These are phyloP conservation scores for Cyanistes caeruleus DNA, from an alignment of 2,113 vertebrate genomes.

Conservation along the genomic window DNA sequence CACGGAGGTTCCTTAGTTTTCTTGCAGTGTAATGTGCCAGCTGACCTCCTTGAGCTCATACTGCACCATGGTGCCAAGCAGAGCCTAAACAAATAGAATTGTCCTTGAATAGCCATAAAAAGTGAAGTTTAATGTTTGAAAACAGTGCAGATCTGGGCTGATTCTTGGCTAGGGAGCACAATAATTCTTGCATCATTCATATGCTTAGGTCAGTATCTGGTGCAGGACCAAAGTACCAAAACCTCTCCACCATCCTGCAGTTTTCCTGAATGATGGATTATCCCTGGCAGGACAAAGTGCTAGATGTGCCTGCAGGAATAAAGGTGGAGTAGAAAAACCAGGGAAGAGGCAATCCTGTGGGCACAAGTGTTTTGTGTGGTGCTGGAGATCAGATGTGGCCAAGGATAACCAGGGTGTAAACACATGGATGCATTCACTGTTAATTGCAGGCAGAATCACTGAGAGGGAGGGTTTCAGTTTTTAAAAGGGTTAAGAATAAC, in stretches of 20 bases:
- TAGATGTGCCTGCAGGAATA: not conserved
- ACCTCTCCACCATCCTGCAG: not conserved
- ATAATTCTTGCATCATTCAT: not conserved
- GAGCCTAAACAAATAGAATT: not conserved
- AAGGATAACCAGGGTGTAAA: not conserved
- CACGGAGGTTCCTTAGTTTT: accelerated
- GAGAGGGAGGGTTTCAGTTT: not conserved
- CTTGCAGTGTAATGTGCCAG: too few species aligned
- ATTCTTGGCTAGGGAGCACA: not conserved
- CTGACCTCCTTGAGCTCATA: not conserved
- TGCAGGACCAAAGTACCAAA: not conserved
- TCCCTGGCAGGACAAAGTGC: not conserved
- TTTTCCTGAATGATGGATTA: not conserved
- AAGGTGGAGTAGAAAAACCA: not conserved
- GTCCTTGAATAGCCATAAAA: not conserved
- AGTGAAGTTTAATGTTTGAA: not conserved
- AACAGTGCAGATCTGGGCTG: not conserved
- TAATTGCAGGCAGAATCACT: not conserved
- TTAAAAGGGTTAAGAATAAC: not conserved
- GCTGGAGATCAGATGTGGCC: not conserved
- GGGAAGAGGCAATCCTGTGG: not conserved
- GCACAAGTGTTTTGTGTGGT: not conserved
- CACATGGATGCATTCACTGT: accelerated
- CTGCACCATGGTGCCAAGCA: not conserved
- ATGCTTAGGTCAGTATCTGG: not conserved